Evolutionary conservation across 2,113 vertebrate genomes (phyloP), one percentile per base, ranked within the genome.

Genomic region (Sinocyclocheilus grahami): DNA sequence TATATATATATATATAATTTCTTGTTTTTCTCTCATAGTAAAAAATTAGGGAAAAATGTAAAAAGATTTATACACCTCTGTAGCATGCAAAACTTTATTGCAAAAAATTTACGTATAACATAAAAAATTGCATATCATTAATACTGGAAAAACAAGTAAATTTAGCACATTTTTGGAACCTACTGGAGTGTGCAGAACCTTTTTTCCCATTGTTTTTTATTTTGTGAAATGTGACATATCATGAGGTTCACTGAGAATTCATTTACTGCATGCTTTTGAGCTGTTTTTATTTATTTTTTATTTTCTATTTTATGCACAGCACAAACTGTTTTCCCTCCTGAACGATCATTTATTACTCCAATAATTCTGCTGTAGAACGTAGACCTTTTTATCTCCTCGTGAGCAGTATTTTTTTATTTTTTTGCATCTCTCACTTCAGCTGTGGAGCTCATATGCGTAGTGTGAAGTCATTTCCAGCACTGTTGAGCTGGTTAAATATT

Each of bases 401-500:
- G 27, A 39, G 30, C 0, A 33, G 11, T 60, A 39, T 58, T 16
- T 79, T n/a, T 8, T 8, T 42, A 8, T 42, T 42, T 42, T 9
- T 11, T 11, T 2, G 42, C 5, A 3, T 79, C 53, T 79, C 78
- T 62, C 33, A 24, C 12, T 33, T 62, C 33, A 62, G 51, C 46
- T 33, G 78, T 80, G 20, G 20, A 55, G 53, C 55, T 60, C 27
- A 62, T 80, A 58, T 27, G 76, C 42, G 14, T 71, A 58, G 48
- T 71, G 62, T 72, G 78, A 46, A 72, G 39, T 80, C 33, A 42
- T 62, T 80, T 62, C 78, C 63, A 51, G 11, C 30, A 0, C 75
- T 76, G 63, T 75, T 72, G 83, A 42, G 60, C 67, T 77, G 42
- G 51, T 60, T 85, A 33, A 89, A 89, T 87, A 81, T 89, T 87